These are phyloP conservation scores for Melanocharis versteri DNA, from an alignment of 2,113 vertebrate genomes.

Conservation along the genomic window DNA sequence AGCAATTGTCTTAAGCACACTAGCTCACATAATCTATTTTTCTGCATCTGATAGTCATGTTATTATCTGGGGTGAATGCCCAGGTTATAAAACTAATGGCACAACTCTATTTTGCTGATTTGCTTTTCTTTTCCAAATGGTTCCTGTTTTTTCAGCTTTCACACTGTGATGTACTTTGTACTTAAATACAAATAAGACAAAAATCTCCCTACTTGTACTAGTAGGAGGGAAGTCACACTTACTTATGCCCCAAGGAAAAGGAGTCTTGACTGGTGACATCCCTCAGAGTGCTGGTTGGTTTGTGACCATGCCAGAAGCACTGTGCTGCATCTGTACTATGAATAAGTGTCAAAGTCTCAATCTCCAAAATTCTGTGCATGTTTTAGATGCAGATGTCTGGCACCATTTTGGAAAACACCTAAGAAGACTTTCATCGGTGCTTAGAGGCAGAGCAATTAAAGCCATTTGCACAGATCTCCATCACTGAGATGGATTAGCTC, in stretches of 20 bases:
- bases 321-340: neutral
- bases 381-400: neutral
- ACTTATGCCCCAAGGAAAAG: neutral
- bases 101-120: neutral
- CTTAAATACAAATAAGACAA: neutral
- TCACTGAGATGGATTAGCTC: neutral
- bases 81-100: neutral
- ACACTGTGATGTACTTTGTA: neutral
- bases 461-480: neutral
- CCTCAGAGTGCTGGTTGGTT: neutral
- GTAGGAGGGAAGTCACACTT: neutral
- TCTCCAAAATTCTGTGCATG: neutral
- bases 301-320: neutral
- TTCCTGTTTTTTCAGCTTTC: neutral
- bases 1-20: neutral
- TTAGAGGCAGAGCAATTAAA: neutral
- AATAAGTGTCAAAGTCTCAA: neutral
- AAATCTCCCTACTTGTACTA: neutral
- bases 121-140: neutral
- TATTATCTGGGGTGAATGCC: neutral
- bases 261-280: neutral
- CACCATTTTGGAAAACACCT: neutral
- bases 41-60: neutral
- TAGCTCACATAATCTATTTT: neutral
- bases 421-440: neutral